Conservation (phyloP, 2,797 vertebrate genomes). For the Phrynocephalus vlangalii region DNA sequence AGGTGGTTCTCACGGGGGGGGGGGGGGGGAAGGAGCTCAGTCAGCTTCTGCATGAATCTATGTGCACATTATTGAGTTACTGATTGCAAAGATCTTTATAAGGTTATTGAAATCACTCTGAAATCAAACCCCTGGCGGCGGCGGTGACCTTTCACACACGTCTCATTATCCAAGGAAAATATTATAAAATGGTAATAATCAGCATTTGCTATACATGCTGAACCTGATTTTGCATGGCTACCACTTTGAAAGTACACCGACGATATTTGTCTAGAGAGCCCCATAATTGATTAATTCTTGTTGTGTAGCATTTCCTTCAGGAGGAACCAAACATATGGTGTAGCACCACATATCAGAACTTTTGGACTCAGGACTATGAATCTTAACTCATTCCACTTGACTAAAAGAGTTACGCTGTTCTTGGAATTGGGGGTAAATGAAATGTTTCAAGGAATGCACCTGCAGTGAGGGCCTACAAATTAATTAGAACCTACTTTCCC, state of each 20-base stretch:
- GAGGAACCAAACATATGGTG: background rate
- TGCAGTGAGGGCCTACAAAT: constrained; percentile 17
- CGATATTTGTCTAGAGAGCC: background rate
- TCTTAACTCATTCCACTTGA: constrained; percentile 2
- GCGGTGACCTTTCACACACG: background rate
- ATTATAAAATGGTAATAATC: no score
- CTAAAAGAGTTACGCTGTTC: constrained; percentile 5
- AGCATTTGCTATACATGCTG: no score
- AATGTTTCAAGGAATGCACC: background rate
- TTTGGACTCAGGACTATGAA: background rate
- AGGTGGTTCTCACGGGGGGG: background rate
- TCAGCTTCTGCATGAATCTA: background rate
- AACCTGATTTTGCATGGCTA: no score
- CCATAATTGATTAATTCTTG: background rate
- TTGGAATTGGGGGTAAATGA: constrained; percentile 24
- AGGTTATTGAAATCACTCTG: background rate
- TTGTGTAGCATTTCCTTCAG: background rate
- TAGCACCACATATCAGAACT: background rate
- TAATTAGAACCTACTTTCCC: background rate
- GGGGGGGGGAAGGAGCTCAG: background rate
- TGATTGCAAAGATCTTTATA: constrained; percentile 2
- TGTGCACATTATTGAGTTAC: background rate
- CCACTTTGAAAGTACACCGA: no score
- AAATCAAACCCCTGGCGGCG: background rate
- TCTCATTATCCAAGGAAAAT: background rate